A percentile compares a stretch with the other conserved stretches of the same genome.
These are phyloP conservation scores for Apamea monoglypha DNA, from an alignment of 2,888 invertebrate species.

Conservation along the genomic window DNA sequence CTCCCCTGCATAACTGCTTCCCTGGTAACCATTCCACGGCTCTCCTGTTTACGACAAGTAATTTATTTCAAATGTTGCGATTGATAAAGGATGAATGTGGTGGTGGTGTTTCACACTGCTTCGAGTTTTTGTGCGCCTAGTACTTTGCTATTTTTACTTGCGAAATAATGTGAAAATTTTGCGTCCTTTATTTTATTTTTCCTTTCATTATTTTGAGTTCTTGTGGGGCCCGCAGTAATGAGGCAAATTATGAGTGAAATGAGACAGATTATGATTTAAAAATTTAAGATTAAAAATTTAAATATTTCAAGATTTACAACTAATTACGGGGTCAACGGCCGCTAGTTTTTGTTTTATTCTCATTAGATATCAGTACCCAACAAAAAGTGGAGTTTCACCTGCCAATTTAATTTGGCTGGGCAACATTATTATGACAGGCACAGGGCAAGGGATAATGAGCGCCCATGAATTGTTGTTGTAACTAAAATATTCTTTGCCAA, in stretches of 20 bases:
- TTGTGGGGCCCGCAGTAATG: neutral
- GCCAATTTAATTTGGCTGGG: neutral
- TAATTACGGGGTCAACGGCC: neutral
- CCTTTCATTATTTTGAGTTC: too few relatives aligned
- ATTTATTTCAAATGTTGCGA: constrained; percentile 49
- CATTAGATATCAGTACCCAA: neutral
- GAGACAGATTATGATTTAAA: neutral
- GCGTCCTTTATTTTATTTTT: too few relatives aligned
- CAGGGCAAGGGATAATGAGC: neutral
- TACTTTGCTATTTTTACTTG: constrained; percentile 6
- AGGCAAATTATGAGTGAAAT: too few relatives aligned
- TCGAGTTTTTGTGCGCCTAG: constrained; percentile 20
- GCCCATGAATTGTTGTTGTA: neutral
- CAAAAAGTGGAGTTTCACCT: neutral
- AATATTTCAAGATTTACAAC: too few relatives aligned
- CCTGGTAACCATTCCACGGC: constrained; percentile 50
- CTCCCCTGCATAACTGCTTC: constrained; percentile 49
- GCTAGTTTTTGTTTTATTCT: neutral
- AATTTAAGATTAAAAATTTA: too few relatives aligned
- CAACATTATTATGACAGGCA: neutral
- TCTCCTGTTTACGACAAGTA: constrained; percentile 58
- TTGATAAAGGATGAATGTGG: constrained; percentile 34
- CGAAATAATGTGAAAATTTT: neutral
- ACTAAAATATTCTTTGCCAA: neutral
- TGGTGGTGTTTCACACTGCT: neutral